These are phyloP conservation scores for Aythya baeri DNA, from an alignment of 2,113 vertebrate genomes.

Conservation along the genomic window DNA sequence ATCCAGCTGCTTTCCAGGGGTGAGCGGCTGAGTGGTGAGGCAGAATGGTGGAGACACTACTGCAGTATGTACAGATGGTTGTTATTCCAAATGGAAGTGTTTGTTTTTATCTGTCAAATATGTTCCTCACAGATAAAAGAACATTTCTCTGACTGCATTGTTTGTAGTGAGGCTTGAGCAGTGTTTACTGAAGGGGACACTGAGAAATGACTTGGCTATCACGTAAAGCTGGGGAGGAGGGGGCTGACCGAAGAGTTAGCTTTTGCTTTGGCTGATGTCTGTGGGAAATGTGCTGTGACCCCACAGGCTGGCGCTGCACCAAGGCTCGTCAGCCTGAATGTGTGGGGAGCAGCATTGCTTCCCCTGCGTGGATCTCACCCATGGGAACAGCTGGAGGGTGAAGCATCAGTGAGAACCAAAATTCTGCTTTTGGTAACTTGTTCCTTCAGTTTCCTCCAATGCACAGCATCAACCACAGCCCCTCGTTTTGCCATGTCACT, in stretches of 20 bases:
- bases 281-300: background rate
- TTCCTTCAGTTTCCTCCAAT: background rate
- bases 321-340: accelerated
- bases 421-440: background rate
- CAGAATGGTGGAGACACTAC: background rate
- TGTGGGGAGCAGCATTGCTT: background rate
- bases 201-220: background rate
- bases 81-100: background rate
- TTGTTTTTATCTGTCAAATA: background rate
- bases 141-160: background rate
- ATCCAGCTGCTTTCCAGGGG: conserved; percentile 35
- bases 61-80: background rate
- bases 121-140: background rate
- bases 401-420: background rate
- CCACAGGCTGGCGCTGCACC: background rate
- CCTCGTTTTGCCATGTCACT: accelerated
- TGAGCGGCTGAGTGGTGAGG: background rate
- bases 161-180: background rate
- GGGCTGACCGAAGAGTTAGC: background rate
- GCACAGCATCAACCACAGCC: background rate
- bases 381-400: background rate
- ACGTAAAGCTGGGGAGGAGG: background rate
- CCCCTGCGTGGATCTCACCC: background rate
- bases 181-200: background rate
- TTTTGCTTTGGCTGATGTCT: background rate